These are phyloP conservation scores for Parazoanthus atlanticus DNA, from an alignment of 92 coral and sea anemone species.

Conservation along the genomic window DNA sequence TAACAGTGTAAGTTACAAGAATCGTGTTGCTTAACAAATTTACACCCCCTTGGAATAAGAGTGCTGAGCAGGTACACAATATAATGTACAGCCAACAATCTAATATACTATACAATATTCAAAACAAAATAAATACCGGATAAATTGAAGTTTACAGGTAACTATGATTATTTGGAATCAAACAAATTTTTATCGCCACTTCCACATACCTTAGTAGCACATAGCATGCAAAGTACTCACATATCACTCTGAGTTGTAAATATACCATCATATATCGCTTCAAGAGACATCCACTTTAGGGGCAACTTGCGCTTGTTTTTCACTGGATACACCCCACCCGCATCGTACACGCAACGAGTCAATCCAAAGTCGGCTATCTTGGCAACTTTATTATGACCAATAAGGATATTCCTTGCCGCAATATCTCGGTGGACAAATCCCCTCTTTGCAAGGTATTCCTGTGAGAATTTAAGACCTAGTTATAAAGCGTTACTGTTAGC, in stretches of 20 bases:
- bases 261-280: slow-evolving; percentile 31
- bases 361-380: slow-evolving; percentile 40
- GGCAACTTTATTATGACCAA: slow-evolving; percentile 41
- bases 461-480: not conserved
- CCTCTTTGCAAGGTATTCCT: slow-evolving; percentile 40
- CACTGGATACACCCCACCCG: slow-evolving; percentile 23
- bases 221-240: slow-evolving; percentile 5
- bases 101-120: too few relatives aligned
- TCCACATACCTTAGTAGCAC: not conserved
- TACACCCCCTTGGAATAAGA: too few relatives aligned
- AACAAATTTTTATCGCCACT: not conserved
- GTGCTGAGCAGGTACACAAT: too few relatives aligned
- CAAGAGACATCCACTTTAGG: slow-evolving; percentile 35
- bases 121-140: too few relatives aligned
- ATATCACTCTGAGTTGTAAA: slow-evolving; percentile 39
- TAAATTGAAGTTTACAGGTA: too few relatives aligned
- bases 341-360: slow-evolving; percentile 35
- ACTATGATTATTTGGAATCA: too few relatives aligned
- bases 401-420: slow-evolving; percentile 36
- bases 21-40: too few relatives aligned
- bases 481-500: too few relatives aligned
- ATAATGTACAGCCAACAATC: too few relatives aligned
- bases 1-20: too few relatives aligned
- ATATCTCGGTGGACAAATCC: slow-evolving; percentile 37
- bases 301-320: slow-evolving; percentile 36